Evolutionary conservation across 1,140 invertebrate species (phyloP).

Genomic region (Drosophila varians): DNA sequence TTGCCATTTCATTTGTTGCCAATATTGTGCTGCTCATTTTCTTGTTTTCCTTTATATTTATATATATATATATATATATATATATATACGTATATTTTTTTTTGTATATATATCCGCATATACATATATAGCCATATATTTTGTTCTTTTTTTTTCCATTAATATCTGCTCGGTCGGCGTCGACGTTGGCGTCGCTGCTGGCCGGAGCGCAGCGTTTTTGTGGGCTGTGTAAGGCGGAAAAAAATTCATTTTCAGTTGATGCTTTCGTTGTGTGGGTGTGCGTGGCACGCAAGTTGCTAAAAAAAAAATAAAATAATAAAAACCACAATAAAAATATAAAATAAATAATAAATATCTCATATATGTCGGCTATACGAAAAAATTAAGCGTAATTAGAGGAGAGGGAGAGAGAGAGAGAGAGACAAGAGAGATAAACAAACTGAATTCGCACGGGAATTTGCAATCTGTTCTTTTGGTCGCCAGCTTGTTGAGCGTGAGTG

Average conservation of each 20-base stretch:
- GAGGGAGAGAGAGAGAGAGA: conserved; percentile 32
- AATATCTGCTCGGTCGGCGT: conserved; percentile 69
- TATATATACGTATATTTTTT: conserved; percentile 4
- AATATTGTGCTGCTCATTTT: conserved; percentile 47
- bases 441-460: conserved; percentile 55
- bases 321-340: neutral
- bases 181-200: conserved; percentile 22
- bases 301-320: conserved; percentile 22
- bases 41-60: conserved; percentile 68
- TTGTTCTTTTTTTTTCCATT: conserved; percentile 68
- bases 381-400: conserved; percentile 42
- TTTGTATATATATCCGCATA: conserved; percentile 14
- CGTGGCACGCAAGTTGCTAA: conserved; percentile 30
- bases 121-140: conserved; percentile 33
- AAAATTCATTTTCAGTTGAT: conserved; percentile 77
- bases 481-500: conserved; percentile 76
- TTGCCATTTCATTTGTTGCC: conserved; percentile 19
- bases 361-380: conserved; percentile 7
- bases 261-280: conserved; percentile 74
- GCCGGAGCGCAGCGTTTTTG: conserved; percentile 51
- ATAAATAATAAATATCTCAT: conserved; percentile 23
- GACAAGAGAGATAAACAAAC: conserved; percentile 66
- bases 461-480: conserved; percentile 58
- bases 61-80: conserved; percentile 52
- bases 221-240: conserved; percentile 66